Evolutionary conservation across 2,113 vertebrate species (phyloP).

Genomic region (Vombatus ursinus): DNA sequence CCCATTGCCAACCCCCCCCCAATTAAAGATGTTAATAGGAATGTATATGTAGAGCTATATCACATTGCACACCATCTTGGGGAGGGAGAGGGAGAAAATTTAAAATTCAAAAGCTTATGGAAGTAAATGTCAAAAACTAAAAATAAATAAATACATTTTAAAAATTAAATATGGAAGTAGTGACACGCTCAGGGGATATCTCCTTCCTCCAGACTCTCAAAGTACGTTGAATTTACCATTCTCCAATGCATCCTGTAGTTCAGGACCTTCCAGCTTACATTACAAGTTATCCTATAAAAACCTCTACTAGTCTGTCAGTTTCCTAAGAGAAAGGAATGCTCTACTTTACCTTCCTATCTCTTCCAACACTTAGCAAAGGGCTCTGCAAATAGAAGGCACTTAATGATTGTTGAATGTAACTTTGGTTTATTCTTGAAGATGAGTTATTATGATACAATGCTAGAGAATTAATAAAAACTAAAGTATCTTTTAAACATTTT

Average conservation of each 20-base stretch:
- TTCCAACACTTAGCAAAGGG: background rate
- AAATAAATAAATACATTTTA: too few relatives aligned
- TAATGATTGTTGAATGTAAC: background rate
- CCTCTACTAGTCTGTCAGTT: background rate
- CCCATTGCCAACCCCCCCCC: too few relatives aligned
- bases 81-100: too few relatives aligned
- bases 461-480: background rate
- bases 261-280: background rate
- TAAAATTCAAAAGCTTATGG: too few relatives aligned
- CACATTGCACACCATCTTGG: too few relatives aligned
- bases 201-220: too few relatives aligned
- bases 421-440: background rate
- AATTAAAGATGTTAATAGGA: too few relatives aligned
- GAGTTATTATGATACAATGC: background rate
- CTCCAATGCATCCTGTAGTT: background rate
- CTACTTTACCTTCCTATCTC: background rate
- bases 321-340: background rate
- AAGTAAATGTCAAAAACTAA: too few relatives aligned
- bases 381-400: background rate
- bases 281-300: background rate
- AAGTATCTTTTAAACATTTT: too few relatives aligned
- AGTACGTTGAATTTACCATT: background rate
- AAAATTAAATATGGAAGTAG: background rate
- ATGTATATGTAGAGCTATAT: too few relatives aligned
- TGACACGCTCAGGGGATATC: background rate